phyloP scores from a whole-genome alignment of 2,113 vertebrate species.

The Miniopterus natalensis region DNA sequence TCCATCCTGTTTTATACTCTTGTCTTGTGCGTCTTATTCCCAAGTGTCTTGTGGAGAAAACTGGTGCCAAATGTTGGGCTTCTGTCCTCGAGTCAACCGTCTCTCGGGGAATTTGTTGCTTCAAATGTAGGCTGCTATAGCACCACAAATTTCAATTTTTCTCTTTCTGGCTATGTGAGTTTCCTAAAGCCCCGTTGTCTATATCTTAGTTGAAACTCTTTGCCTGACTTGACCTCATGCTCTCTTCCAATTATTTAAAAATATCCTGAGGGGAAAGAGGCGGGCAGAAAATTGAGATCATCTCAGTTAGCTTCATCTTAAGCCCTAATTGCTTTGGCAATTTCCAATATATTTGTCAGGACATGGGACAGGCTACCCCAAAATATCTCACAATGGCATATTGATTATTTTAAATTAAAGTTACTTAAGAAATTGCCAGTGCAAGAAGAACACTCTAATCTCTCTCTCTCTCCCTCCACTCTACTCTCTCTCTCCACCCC shows the following conservation, averaged over 20 bases:
- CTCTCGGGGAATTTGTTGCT: background rate
- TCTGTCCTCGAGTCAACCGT: background rate
- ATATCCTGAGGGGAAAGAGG: background rate
- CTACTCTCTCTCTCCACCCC: background rate
- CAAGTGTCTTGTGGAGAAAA: background rate
- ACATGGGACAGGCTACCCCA: background rate
- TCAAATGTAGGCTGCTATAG: background rate
- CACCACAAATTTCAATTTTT: background rate
- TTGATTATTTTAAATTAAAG: background rate
- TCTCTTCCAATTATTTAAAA: background rate
- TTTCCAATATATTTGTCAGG: background rate
- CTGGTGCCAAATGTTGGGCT: background rate
- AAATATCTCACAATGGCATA: background rate
- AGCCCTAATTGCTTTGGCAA: background rate
- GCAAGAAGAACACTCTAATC: background rate
- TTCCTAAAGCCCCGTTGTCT: background rate
- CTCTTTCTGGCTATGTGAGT: background rate
- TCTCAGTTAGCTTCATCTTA: background rate
- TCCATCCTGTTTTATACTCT: background rate
- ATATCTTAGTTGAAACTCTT: background rate
- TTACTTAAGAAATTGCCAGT: background rate
- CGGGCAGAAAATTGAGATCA: background rate
- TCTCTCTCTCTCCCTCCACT: no score
- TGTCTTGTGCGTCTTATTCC: background rate
- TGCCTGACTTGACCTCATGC: background rate